Conservation (phyloP, 1,140 invertebrate species). For the Pseudomyrmex concolor region DNA sequence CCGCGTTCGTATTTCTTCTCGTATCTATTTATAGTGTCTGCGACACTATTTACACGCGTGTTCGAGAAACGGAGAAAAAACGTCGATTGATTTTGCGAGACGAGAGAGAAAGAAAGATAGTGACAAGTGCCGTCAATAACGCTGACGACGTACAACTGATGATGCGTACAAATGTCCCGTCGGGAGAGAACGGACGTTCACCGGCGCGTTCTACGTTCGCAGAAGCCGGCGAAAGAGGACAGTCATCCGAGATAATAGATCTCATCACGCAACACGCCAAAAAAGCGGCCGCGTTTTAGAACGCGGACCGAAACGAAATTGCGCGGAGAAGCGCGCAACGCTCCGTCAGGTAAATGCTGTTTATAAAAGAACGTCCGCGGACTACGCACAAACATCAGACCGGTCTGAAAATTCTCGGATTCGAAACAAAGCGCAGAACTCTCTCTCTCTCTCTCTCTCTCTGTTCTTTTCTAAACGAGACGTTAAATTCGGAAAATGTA, state of each 20-base stretch:
- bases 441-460: not conserved
- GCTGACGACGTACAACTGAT: slow-evolving; percentile 57
- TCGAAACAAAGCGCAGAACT: not conserved
- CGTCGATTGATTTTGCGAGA: slow-evolving; percentile 10
- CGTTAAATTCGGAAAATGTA: slow-evolving; percentile 2
- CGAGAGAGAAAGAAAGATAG: not conserved
- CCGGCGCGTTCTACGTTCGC: slow-evolving; percentile 45
- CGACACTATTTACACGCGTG: too few relatives aligned
- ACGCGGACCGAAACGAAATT: slow-evolving; percentile 62
- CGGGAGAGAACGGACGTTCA: slow-evolving; percentile 57
- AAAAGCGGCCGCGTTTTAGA: slow-evolving; percentile 24
- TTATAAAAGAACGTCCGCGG: slow-evolving; percentile 20
- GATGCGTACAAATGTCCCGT: slow-evolving; percentile 29
- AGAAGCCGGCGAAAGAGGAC: slow-evolving; percentile 59
- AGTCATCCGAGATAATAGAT: slow-evolving; percentile 72
- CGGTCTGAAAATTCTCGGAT: not conserved
- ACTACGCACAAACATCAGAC: not conserved
- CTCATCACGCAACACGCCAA: slow-evolving; percentile 57
- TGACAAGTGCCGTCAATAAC: slow-evolving; percentile 19
- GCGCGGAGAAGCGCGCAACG: not conserved
- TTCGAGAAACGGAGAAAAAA: not conserved
- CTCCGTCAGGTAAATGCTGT: slow-evolving; percentile 27
- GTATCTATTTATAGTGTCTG: too few relatives aligned
- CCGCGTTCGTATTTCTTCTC: too few relatives aligned
- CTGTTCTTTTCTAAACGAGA: not conserved